A percentile compares a stretch with the other conserved stretches of the same genome.
phyloP scores from a whole-genome alignment of 2,888 invertebrate species.

The Acholoe squamosa region DNA sequence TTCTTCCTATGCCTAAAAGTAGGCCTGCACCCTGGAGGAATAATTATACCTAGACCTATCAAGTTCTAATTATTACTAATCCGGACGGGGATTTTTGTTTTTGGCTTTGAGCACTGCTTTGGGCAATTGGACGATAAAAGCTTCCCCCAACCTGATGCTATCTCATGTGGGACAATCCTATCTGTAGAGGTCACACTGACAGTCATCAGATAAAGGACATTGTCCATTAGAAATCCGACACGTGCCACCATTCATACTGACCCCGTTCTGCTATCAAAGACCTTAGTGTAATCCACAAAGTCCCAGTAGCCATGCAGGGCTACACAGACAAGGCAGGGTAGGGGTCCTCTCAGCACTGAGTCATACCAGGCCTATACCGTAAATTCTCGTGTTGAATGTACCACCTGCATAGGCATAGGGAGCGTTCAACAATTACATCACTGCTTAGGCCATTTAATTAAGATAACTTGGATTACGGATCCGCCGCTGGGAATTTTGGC shows the following conservation, averaged over 20 bases:
- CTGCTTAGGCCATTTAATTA: no score
- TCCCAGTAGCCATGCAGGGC: not conserved
- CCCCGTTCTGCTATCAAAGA: constrained; percentile 41
- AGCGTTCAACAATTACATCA: no score
- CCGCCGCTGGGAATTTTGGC: no score
- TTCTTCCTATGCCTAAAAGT: no score
- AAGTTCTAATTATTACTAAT: no score
- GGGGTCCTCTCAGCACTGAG: not conserved
- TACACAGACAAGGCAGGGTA: no score
- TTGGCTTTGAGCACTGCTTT: not conserved
- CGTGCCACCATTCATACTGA: constrained; percentile 38
- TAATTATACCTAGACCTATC: no score
- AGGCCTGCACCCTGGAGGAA: no score
- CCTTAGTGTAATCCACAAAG: constrained; percentile 1
- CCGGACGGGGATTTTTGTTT: not conserved
- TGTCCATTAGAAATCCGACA: constrained; percentile 51
- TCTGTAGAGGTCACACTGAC: not conserved
- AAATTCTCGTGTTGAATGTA: no score
- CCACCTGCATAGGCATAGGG: no score
- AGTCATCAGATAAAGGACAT: constrained; percentile 37
- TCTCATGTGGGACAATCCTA: not conserved
- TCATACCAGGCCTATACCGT: not conserved
- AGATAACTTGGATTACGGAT: no score
- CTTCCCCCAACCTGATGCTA: not conserved
- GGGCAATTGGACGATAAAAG: constrained; percentile 10